Evolutionary conservation across 1,140 invertebrate genomes (phyloP), one percentile per base, ranked within the genome.

Genomic region (Drosophila kikkawai): DNA sequence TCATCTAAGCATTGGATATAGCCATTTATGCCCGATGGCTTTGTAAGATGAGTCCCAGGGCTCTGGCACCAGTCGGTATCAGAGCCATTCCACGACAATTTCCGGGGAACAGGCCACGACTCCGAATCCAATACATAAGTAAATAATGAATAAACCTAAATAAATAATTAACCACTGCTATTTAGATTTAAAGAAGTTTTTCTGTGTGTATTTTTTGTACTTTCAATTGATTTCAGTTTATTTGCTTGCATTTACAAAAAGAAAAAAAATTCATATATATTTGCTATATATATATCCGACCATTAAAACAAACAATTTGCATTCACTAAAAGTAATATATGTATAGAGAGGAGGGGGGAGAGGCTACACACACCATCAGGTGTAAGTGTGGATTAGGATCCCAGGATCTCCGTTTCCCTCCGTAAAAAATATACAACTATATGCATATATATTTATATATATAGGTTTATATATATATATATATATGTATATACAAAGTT

Each of bases 371-470:
- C 48, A 53, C 45, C 60, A 29, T 12, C 11, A 19, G 41, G 36
- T 41, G 57, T 2, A 13, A 17, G 44, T 19, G 44, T 45, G 44
- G 17, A 6, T 37, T 13, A 13, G 39, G 41, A 29, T 39, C 61
- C 42, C 29, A 50, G 36, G 51, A 34, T 37, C 51, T 39, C 51
- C 51, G 44, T 50, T 55, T 73, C 37, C 53, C 53, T 83, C 47
- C 47, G 57, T 80, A 79, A 48, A 48, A 79, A 70, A 79, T 80
- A 80, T 65, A 79, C 65, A 73, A 64, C 56, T 78, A 79, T 83
- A 64, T 64, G 13, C 71, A 50, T 26, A 50, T 64, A 79, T 82
- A 60, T 68, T 7, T 63, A 79, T 79, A 71, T 76, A 79, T 73
- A 71, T 29, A 29, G 26, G 4, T 29, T 29, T 29, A 29, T 29